These are phyloP conservation scores for Nasonia longicornis DNA, from an alignment of 1,140 invertebrate genomes.

Conservation along the genomic window DNA sequence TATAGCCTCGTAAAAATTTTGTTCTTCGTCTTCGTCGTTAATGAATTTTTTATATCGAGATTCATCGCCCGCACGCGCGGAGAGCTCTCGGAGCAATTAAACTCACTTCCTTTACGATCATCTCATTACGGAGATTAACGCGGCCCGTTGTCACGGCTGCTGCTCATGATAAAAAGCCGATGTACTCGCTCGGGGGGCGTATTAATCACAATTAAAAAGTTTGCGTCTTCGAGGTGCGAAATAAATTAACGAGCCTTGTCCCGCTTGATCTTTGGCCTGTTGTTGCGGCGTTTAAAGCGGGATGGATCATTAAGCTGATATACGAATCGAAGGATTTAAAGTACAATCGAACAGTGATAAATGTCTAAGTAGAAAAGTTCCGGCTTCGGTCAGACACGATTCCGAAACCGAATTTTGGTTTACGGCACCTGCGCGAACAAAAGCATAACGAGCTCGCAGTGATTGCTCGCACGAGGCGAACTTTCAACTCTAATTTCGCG, in stretches of 20 bases:
- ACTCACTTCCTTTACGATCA: constrained; percentile 3
- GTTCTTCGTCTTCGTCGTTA: not conserved
- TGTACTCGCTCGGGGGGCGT: not conserved
- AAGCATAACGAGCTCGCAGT: not conserved
- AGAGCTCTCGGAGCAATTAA: not conserved
- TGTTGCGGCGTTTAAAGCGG: not conserved
- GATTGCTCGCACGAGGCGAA: not conserved
- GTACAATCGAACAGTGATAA: too few species aligned
- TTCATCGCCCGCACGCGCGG: not conserved
- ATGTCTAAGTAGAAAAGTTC: not conserved
- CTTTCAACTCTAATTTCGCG: not conserved
- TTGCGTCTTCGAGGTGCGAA: not conserved
- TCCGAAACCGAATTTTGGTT: too few species aligned
- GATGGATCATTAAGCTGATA: not conserved
- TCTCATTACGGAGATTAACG: constrained; percentile 15
- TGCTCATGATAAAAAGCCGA: not conserved
- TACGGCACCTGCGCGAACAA: not conserved
- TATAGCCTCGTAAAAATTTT: not conserved
- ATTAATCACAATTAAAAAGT: constrained; percentile 28
- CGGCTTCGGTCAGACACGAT: not conserved
- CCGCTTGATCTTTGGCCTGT: not conserved
- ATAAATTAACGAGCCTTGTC: constrained; percentile 14
- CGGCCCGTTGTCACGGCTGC: not conserved
- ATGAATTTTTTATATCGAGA: not conserved
- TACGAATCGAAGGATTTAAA: too few species aligned